Conservation (phyloP, 2,888 invertebrate species). For the Trilocha varians region DNA sequence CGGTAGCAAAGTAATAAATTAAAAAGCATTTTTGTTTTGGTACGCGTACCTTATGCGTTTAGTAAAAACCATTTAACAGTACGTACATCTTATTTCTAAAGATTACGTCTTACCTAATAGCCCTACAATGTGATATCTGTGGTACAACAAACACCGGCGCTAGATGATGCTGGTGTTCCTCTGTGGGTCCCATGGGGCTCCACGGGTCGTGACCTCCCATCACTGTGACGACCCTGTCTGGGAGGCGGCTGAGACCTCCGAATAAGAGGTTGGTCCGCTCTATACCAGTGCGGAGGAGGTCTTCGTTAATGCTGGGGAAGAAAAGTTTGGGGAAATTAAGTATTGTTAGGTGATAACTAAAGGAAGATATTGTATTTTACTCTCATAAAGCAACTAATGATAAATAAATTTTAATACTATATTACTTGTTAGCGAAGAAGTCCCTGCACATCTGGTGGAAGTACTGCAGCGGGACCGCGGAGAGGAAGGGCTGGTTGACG, state of each 20-base stretch:
- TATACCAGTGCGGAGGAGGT: constrained; percentile 42
- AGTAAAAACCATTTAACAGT: too few species aligned
- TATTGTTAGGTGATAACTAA: too few species aligned
- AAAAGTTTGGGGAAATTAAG: too few species aligned
- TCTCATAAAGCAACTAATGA: too few species aligned
- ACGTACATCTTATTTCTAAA: too few species aligned
- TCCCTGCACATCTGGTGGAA: constrained; percentile 60
- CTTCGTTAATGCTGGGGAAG: constrained; percentile 37
- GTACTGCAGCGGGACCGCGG: constrained; percentile 57
- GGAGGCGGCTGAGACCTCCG: constrained; percentile 34
- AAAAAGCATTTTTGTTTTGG: too few species aligned
- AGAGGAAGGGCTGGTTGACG: constrained; percentile 75
- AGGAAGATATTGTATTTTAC: too few species aligned
- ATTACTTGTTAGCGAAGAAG: constrained; percentile 44
- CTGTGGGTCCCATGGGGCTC: constrained; percentile 44
- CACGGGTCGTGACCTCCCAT: constrained; percentile 50
- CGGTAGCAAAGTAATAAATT: too few species aligned
- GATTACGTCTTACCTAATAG: constrained; percentile 28
- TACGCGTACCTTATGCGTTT: too few species aligned
- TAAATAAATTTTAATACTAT: too few species aligned
- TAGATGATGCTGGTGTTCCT: constrained; percentile 23
- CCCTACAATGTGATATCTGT: constrained; percentile 41
- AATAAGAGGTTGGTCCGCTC: constrained; percentile 58
- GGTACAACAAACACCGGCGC: constrained; percentile 48
- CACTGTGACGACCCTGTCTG: constrained; percentile 46